phyloP scores from a whole-genome alignment of 1,140 invertebrate genomes.

The Melanaphis sacchari region DNA sequence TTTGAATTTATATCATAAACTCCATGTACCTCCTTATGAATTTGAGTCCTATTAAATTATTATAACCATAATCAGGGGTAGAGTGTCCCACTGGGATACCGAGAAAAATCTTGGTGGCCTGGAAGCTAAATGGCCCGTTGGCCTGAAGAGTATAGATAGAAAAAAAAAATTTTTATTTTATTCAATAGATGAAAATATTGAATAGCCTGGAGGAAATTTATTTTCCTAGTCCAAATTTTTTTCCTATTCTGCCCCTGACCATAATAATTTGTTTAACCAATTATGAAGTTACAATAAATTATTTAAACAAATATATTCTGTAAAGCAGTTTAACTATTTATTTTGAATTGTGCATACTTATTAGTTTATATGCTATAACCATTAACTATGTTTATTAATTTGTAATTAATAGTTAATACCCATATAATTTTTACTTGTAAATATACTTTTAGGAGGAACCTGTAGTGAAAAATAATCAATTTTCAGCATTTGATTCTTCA shows the following conservation, averaged over 20 bases:
- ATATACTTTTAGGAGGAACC: slow-evolving; percentile 48
- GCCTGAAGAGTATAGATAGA: too few species aligned
- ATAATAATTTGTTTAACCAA: not conserved
- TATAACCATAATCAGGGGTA: too few species aligned
- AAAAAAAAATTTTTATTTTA: too few species aligned
- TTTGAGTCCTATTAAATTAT: not conserved
- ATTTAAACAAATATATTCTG: not conserved
- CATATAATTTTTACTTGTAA: not conserved
- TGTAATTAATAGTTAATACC: not conserved
- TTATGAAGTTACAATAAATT: not conserved
- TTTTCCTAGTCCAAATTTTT: too few species aligned
- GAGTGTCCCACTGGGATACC: too few species aligned
- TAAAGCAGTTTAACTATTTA: not conserved
- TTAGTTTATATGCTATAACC: not conserved
- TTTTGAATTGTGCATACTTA: not conserved
- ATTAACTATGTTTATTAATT: not conserved
- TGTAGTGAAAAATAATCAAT: slow-evolving; percentile 38
- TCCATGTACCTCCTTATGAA: not conserved
- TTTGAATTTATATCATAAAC: not conserved
- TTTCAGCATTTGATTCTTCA: slow-evolving; percentile 35
- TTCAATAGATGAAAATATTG: too few species aligned
- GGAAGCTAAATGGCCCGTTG: too few species aligned
- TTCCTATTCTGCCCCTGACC: too few species aligned
- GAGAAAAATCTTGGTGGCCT: too few species aligned
- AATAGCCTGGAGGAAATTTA: too few species aligned